Evolutionary conservation across 2,113 vertebrate species (phyloP), one percentile per base, ranked within the genome.

Genomic region (Hystrix cristata): DNA sequence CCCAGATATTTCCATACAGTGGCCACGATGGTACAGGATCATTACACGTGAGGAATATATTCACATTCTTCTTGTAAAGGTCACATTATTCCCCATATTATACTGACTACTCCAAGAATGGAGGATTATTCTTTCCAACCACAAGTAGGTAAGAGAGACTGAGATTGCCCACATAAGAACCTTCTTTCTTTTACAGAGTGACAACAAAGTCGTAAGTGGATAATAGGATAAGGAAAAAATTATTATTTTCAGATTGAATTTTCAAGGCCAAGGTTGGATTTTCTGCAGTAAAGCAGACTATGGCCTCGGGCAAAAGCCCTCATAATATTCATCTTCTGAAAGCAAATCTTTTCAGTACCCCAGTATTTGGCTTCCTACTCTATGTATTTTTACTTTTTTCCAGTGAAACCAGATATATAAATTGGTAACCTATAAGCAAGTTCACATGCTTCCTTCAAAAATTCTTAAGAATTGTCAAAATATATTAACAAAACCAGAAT

Each of bases 241-340:
- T 78, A 67, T 59, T 34, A 79, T 38, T 94, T 94, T 94, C 55
- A 51, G 57, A 94, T 10, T 74, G 60, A 95, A 92, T 43, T 92
- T 92, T 34, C 90, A 60, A 94, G 46, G n/a, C 15, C 57, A 80
- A 64, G 25, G 46, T 80, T 67, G 79, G n/a, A 84, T 55, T 91
- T 93, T 88, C 59, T 94, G 13, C n/a, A 46, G 25, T 57, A 71
- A 65, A 76, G 29, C 19, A n/a, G 15, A 27, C 46, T 65, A 27
- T 1, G 23, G 82, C 62, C 62, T 88, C 10, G 19, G 43, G 59
- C 10, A 72, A 84, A 97, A 78, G 19, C 27, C 59, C n/a, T 85
- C 14, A 13, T 9, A 79, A 83, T 8, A 43, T 48, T 12, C 55
- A 64, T 29, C 29, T 72, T 88, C n/a, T 71, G 71, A 94, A 87